phyloP scores from a whole-genome alignment of 2,797 vertebrate species.

The Typhlichthys eigenmanni region DNA sequence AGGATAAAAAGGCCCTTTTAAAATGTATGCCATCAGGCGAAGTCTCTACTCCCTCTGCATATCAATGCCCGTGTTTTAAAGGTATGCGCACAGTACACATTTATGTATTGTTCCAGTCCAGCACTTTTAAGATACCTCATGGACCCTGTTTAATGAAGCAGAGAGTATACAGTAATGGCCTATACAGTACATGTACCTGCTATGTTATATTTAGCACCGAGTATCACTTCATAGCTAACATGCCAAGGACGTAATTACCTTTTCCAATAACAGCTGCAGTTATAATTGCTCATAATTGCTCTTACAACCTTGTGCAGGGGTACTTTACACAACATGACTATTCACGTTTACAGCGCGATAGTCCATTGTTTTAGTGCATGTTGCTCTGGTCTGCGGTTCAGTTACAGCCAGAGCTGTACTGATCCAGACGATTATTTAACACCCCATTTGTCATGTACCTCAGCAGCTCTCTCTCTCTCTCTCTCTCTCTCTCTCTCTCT shows the following conservation, averaged over 20 bases:
- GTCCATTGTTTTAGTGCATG: conserved; percentile 81
- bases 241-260: conserved; percentile 78
- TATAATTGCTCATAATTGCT: conserved; percentile 92
- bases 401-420: conserved; percentile 10
- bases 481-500: conserved; percentile 33
- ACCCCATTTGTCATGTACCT: background rate
- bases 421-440: conserved; percentile 16
- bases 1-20: conserved; percentile 59
- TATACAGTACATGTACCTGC: background rate
- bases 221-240: conserved; percentile 74
- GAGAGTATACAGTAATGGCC: background rate
- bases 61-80: conserved; percentile 55
- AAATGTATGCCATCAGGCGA: conserved; percentile 54
- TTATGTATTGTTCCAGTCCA: background rate
- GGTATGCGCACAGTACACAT: conserved; percentile 5
- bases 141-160: background rate
- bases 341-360: conserved; percentile 74
- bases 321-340: conserved; percentile 79
- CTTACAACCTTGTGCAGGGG: conserved; percentile 82
- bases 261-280: conserved; percentile 73
- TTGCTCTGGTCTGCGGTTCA: conserved; percentile 77
- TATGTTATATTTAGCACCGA: conserved; percentile 71
- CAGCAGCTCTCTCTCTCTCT: background rate
- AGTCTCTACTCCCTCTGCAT: conserved; percentile 49
- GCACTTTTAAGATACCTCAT: conserved; percentile 2